phyloP scores from a whole-genome alignment of 2,797 vertebrate species.

The Fistularia commersonii region DNA sequence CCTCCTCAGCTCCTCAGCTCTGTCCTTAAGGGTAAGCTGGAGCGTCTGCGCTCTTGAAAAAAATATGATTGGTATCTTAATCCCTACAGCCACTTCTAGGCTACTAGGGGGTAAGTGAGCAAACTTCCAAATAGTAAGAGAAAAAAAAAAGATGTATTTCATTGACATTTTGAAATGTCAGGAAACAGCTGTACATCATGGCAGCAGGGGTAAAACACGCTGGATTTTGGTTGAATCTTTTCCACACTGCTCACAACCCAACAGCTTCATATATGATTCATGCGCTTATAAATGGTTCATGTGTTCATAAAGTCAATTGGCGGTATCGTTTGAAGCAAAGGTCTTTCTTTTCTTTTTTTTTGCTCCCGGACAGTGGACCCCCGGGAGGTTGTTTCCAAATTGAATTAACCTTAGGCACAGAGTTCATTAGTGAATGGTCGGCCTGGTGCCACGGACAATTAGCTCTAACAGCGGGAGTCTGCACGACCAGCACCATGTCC shows the following conservation, averaged over 20 bases:
- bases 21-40: too few species aligned
- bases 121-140: too few species aligned
- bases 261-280: slow-evolving; percentile 16
- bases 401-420: slow-evolving; percentile 41
- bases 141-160: too few species aligned
- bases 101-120: too few species aligned
- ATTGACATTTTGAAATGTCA: neutral
- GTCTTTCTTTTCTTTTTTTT: neutral
- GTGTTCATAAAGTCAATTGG: slow-evolving; percentile 17
- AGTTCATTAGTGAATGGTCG: slow-evolving; percentile 33
- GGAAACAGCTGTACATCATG: too few species aligned
- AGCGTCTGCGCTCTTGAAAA: too few species aligned
- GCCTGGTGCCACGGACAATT: slow-evolving; percentile 38
- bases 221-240: neutral
- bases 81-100: too few species aligned
- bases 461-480: slow-evolving; percentile 17
- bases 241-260: slow-evolving; percentile 4
- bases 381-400: slow-evolving; percentile 19
- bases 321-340: slow-evolving; percentile 1
- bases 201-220: neutral
- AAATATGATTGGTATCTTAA: too few species aligned
- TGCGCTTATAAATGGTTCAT: neutral
- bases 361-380: slow-evolving; percentile 11
- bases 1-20: too few species aligned
- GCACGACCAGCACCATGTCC: slow-evolving; percentile 9